Base-by-base conservation (phyloP, 2,113 vertebrate genomes). In the Microtus pennsylvanicus region DNA sequence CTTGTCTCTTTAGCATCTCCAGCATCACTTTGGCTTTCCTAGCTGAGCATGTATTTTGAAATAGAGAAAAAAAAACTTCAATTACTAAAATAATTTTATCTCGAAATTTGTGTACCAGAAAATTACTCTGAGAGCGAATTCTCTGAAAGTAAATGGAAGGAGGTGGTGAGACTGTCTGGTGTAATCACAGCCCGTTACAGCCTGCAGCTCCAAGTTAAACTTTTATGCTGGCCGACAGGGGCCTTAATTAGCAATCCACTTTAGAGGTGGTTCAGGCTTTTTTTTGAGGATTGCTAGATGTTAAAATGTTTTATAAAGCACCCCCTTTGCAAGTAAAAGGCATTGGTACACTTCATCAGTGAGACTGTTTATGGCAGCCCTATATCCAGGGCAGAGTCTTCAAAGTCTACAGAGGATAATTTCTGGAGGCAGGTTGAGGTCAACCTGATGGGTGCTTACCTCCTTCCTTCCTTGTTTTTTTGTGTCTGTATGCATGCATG, bases 71-170 rank as follows among this genome's bases (percentile, higher is more conserved):
- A 92, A 89, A 93, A 95, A 94, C 12, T 38, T 63, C 95, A 98
- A 97, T 98, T 96, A 97, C 90, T 96, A 28, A 75, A 94, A 96
- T 95, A 93, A 96, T 98, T 97, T 97, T 91, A 97, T 98, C 97
- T 98, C 94, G 96, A 98, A 98, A 97, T 97, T 97, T 98, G 96
- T 98, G 96, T 98, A 98, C 92, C 96, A 97, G 98, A 98, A 98
- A 98, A 98, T 98, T 89, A 96, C 96, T 98, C 91, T 95, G 94
- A 93, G 95, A 98, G 96, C 78, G 87, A 98, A 91, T 74, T 95
- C 96, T 95, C 72, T 0, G 19, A 97, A 55, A 97, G 87, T 42
- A 98, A 97, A 97, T 96, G 93, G 95, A 97, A 97, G 97, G 72
- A 70, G 65, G 94, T 70, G 85, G 82, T 81, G 96, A 97, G 96